Evolutionary conservation across 2,888 invertebrate genomes (phyloP), one percentile per base, ranked within the genome.

Genomic region (Matsumyia berberina): DNA sequence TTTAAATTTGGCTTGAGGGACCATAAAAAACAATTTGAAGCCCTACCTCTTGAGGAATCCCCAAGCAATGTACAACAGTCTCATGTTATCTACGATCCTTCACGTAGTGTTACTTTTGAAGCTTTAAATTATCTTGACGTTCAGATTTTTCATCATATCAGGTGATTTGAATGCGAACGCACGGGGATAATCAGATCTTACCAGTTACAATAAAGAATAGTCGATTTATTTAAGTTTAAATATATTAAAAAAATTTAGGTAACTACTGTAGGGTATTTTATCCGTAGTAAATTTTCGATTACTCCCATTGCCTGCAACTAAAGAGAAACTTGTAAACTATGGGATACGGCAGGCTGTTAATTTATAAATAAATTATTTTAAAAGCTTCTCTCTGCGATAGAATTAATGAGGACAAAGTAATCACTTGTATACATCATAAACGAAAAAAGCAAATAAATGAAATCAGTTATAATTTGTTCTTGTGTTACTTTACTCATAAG

Each of bases 61-160:
- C 69, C 87, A 24, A 72, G 57, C 39, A 69, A 87, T 2, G 79
- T 86, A 11, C 67, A 86, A 58, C 35, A 78, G 1, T 87, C 82
- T 64, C 79, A 87, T 9, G 89, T 90, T 73, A 86, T 87, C 39
- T 91, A 90, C 83, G 88, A 91, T 86, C 89, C 90, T 2, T 80
- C 87, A 11, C 87, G 88, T 51, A 90, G 91, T 60, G 74, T 90
- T 77, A 86, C 92, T n/a, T 90, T 90, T 85, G 88, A 88, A 69
- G 91, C 91, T 9, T 88, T 92, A 51, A 88, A 91, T 87, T 89
- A 89, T 85, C 88, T 92, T 72, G 89, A 92, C 88, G 90, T 90
- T 15, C 87, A 90, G 86, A 88, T 91, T 42, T 91, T 91, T 77
- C 82, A 87, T 15, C 87, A 89, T 81, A 73, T 46, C n/a, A 55